Base-by-base conservation (phyloP, 1,140 invertebrate genomes). In the Drosophila teissieri region DNA sequence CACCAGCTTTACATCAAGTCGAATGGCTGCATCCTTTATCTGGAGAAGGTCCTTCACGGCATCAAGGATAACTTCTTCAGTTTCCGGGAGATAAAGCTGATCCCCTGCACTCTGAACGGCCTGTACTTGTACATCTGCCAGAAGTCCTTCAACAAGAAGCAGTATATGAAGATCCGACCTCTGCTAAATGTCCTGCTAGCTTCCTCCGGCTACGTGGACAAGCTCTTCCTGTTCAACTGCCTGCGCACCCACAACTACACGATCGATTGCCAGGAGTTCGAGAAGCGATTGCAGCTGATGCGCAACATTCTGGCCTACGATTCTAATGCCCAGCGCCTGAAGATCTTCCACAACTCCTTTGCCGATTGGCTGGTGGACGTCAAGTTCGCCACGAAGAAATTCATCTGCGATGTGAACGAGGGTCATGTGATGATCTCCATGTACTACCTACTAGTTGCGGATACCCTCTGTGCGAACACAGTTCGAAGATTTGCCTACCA, bases 1-100 rank as follows among this genome's bases (percentile, higher is more conserved):
- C 98, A 99, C 92, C 97, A 98, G 82, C 93, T 99, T 7, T 96
- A 99, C 84, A 99, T 99, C 73, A 99, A 99, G 92, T 98, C 97
- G 86, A 98, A 99, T 91, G 98, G 98, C 0, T 99, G 98, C 90
- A 96, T 99, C 78, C 93, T 99, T 1, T 99, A 99, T 83, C 92
- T 99, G 61, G 97, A 99, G 92, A 97, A 97, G 92, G 97, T 98
- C 3, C 93, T 99, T 24, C 97, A 99, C 80, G 97, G 97, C 0
- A 97, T 99, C 0, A 96, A 97, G 1, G 97, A 99, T 75, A 97
- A 96, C 75, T 98, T 98, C 86, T 98, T 99, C 62, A 96, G 97
- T 10, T 93, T 99, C 24, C 93, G 97, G 1, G 94, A 95, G 82
- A 95, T 97, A 5, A 94, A 96, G 27, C 96, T 98, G 83, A 99